Base-by-base conservation (phyloP, 1,140 invertebrate species). In the Atta cephalotes region DNA sequence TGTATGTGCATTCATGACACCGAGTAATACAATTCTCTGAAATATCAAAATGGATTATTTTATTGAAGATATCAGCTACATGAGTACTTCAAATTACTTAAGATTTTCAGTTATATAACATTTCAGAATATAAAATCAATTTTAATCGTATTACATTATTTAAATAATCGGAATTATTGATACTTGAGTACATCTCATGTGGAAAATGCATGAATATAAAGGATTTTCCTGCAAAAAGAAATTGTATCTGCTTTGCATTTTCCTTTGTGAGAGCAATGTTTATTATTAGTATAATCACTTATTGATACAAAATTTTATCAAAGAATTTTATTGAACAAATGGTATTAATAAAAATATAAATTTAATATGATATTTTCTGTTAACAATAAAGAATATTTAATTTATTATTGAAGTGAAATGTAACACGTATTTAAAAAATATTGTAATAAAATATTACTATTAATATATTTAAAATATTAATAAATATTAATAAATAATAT, bases 1-100 rank as follows among this genome's bases (percentile, higher is more conserved):
- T 21, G 25, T 60, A 74, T 7, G 18, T 72, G 62, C 51, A 74
- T 82, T 72, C 18, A 74, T 63, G 80, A 76, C n/a, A 31, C 7
- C 31, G 18, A 60, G 18, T 49, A 39, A 62, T 35, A 28, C 4
- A 53, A 60, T 74, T 62, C 35, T 74, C 49, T 60, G 12, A 74
- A 72, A 74, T 74, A 62, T 74, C 39, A 62, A 60, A 45, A 31
- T 49, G 53, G 39, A 49, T 62, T 62, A 74, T 72, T 60, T 49
- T 12, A 39, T 74, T 60, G 56, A 84, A 62, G 18, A 84, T 35
- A 82, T 25, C 18, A 10, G 7, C 14, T 25, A 51, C 9, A 81
- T 28, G n/a, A 45, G 39, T 35, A 80, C 56, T 56, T 14, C 10
- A 0, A 14, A 18, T 72, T 70, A 56, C 14, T 79, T 49, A n/a